Conservation (phyloP, 2,888 invertebrate species). For the Leptopilina myrica region DNA sequence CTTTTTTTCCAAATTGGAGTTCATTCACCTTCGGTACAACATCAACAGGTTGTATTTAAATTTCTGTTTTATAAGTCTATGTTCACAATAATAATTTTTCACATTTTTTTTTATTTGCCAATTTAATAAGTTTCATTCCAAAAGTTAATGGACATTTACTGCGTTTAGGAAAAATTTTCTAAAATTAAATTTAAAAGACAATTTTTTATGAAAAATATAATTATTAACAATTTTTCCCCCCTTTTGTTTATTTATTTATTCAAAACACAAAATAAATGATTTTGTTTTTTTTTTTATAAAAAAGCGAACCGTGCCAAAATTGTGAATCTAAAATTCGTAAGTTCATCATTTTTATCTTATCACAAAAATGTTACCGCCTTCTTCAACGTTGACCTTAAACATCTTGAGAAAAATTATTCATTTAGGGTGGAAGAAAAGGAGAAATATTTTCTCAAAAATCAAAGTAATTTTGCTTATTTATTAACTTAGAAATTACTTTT, state of each 20-base stretch:
- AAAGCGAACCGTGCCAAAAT: not conserved
- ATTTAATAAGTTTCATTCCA: no score
- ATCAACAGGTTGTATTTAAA: not conserved
- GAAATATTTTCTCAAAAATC: not conserved
- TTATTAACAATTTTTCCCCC: no score
- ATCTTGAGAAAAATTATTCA: not conserved
- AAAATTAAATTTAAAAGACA: no score
- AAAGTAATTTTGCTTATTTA: no score
- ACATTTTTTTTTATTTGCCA: not conserved
- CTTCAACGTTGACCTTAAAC: not conserved
- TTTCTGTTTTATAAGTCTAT: not conserved
- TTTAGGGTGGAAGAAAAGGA: not conserved
- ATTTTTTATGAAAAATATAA: no score
- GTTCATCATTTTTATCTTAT: slow-evolving; percentile 34
- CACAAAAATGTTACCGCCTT: slow-evolving; percentile 18
- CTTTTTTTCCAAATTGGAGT: not conserved
- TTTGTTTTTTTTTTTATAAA: no score
- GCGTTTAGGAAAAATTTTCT: no score
- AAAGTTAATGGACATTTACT: no score
- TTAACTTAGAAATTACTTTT: no score
- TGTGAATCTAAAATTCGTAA: slow-evolving; percentile 24
- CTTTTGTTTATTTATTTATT: no score
- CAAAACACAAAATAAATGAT: no score
- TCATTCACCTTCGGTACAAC: not conserved
- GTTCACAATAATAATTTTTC: not conserved